Conservation (phyloP, 2,113 vertebrate genomes). For the Arothron firmamentum region DNA sequence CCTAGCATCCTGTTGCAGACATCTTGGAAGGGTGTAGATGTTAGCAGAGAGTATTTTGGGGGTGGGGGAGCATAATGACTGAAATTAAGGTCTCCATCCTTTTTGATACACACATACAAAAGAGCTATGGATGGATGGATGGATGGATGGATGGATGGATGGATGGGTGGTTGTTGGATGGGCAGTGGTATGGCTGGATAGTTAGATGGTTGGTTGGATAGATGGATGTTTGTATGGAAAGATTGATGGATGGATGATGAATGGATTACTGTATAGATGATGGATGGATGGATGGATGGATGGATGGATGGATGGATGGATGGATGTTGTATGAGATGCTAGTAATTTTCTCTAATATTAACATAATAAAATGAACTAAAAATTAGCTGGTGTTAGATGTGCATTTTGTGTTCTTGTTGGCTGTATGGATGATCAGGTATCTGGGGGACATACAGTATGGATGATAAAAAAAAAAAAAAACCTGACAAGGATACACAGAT, state of each 20-base stretch:
- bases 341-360: slow-evolving; percentile 24
- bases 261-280: too few relatives aligned
- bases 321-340: too few relatives aligned
- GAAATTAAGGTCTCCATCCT: slow-evolving; percentile 45
- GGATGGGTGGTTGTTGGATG: too few relatives aligned
- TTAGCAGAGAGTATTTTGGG: slow-evolving; percentile 34
- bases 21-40: slow-evolving; percentile 17
- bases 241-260: too few relatives aligned
- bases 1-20: slow-evolving; percentile 9
- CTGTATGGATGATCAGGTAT: slow-evolving; percentile 39
- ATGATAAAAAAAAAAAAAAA: slow-evolving; percentile 4
- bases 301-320: too few relatives aligned
- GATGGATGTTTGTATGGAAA: too few relatives aligned
- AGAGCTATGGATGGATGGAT: too few relatives aligned
- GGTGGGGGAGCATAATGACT: slow-evolving; percentile 28
- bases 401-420: slow-evolving; percentile 46
- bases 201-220: too few relatives aligned
- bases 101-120: slow-evolving; percentile 25
- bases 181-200: too few relatives aligned
- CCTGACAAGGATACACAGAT: slow-evolving; percentile 7
- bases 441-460: slow-evolving; percentile 9
- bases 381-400: slow-evolving; percentile 46
- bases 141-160: too few relatives aligned
- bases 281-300: too few relatives aligned
- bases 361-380: slow-evolving; percentile 36